Evolutionary conservation across 2,888 invertebrate genomes (phyloP), one percentile per base, ranked within the genome.

Genomic region (Cheilosia urbana): DNA sequence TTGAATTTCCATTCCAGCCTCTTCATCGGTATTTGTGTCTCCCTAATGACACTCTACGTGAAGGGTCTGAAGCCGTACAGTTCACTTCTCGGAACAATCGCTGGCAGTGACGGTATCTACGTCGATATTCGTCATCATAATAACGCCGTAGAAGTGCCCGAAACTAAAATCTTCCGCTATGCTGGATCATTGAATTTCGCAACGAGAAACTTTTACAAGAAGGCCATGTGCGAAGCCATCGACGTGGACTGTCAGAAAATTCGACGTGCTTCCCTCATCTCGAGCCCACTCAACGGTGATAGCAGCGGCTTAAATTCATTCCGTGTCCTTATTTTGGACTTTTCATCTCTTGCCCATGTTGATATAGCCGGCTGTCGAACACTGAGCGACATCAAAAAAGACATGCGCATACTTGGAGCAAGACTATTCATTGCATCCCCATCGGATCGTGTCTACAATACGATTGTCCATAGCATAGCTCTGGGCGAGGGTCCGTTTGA

Each of bases 161-260:
- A 94, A 47, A 93, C 95, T 1, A 95, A 95, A 90, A 95, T 96
- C 73, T 94, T 95, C 90, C 95, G 95, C 87, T 95, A 95, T 88
- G 93, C 93, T 68, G 96, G 96, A 1, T 94, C 94, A 7, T 91
- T 96, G 7, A 95, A 95, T 90, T 96, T 95, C 90, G 95, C 95
- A 1, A 95, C 95, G 11, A 93, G 93, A 58, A 92, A 93, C 77
- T 93, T 93, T 87, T 95, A 95, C 88, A 94, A 93, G 85, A 91
- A 92, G 1, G 93, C 93, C 58, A 89, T 95, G 9, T 93, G 93
- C 89, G 91, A 91, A 34, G 90, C 93, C 19, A 91, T 94, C 2
- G 93, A 93, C 5, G 89, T 94, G 15, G 91, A 93, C 80, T 93
- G 93, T 1, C 93, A 92, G 53, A 92, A 88, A 73, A 75, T 89